Base-by-base conservation (phyloP, 2,113 vertebrate genomes). In the Solenodon paradoxus region DNA sequence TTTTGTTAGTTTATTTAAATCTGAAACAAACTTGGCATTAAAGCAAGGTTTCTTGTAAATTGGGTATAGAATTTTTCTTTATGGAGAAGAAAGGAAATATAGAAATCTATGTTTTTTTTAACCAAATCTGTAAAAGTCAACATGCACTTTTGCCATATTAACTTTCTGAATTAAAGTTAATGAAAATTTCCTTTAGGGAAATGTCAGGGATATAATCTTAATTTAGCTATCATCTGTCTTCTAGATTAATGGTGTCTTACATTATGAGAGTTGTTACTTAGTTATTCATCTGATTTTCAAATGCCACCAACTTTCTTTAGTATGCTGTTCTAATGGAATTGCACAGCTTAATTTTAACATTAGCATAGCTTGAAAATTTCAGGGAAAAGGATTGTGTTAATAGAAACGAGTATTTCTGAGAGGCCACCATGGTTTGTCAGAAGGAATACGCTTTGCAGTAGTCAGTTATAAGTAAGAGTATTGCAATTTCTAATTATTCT, bases 121-220 rank as follows among this genome's bases (percentile, higher is more conserved):
- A 61, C 30, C 28, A 93, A 30, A 92, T 95, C 11, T 94, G 40
- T 53, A 78, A 61, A 91, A 81, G 12, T 42, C 40, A 82, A 0
- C 28, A 51, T 78, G 83, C 53, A 47, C 17, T 83, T 93, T 88
- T 90, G 17, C 16, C 38, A 74, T 32, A 16, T 22, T 32, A 80
- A 49, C n/a, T 80, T 82, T 95, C 68, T 92, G 38, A 78, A 72
- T 79, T 63, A 74, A 82, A 63, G 47, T 28, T 64, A 59, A 89
- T 74, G 19, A 32, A 68, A 71, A 49, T 68, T 78, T 92, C 17
- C 26, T 9, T 22, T 38, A 72, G 2, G 32, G 64, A 81, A 51
- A 87, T 85, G 3, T 59, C 63, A 92, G 28, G 12, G 20, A 45
- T 81, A 81, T 88, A 51, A 68, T 71, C 22, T 88, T 84, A 81